Percentiles rank a stretch among this genome's conserved stretches.
Conservation (phyloP, 2,113 vertebrate species). For the Thymallus thymallus region DNA sequence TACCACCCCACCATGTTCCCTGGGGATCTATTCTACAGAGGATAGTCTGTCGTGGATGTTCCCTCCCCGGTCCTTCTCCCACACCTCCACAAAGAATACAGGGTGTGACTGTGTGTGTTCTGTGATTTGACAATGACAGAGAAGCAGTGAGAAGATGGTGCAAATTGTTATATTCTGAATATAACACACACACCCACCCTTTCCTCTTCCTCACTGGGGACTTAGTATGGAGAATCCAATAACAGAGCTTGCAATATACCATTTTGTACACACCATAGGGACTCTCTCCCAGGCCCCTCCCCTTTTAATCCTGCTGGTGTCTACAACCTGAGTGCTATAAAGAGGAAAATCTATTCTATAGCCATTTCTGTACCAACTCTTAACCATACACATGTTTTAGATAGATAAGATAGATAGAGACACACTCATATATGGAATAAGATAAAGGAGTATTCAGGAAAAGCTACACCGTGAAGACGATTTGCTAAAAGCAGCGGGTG, state of each 20-base stretch:
- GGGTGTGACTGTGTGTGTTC: conserved; percentile 37
- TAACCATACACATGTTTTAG: too few relatives aligned
- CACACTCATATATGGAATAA: too few relatives aligned
- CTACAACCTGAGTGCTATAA: conserved; percentile 9
- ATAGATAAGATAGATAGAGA: too few relatives aligned
- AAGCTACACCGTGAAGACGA: neutral
- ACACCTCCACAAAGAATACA: conserved; percentile 2
- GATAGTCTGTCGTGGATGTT: neutral
- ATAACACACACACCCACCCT: conserved; percentile 9
- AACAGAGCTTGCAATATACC: neutral
- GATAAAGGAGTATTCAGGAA: too few relatives aligned
- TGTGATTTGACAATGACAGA: conserved; percentile 30
- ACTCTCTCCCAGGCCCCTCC: neutral
- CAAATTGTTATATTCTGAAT: too few relatives aligned
- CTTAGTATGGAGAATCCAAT: conserved; percentile 5
- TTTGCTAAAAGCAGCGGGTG: too few relatives aligned
- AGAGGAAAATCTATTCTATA: neutral
- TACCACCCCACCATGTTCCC: neutral
- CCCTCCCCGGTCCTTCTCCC: too few relatives aligned
- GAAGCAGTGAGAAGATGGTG: neutral
- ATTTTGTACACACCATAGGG: too few relatives aligned
- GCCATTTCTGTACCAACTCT: too few relatives aligned
- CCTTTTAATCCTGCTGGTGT: neutral
- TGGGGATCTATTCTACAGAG: conserved; percentile 9
- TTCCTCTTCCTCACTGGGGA: conserved; percentile 17